A percentile compares a stretch with the other conserved stretches of the same genome.
Conservation (phyloP, 2,113 vertebrate genomes). For the Siniperca chuatsi region DNA sequence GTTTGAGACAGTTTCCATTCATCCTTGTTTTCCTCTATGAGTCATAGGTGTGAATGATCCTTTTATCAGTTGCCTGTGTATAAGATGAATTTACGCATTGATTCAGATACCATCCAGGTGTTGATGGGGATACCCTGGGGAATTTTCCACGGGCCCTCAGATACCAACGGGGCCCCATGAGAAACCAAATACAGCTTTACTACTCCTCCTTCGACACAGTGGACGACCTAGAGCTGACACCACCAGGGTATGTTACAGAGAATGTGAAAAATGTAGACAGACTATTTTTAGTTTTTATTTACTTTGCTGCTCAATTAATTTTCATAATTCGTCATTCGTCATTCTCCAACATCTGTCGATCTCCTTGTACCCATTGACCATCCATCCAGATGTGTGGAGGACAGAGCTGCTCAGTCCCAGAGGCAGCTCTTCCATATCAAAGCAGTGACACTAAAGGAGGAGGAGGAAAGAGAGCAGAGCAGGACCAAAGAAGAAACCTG, state of each 20-base stretch:
- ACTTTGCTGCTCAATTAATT: neutral
- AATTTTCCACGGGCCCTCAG: slow-evolving; percentile 20
- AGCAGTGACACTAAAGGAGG: slow-evolving; percentile 62
- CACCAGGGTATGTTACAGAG: slow-evolving; percentile 54
- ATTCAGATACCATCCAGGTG: slow-evolving; percentile 44
- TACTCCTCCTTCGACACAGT: slow-evolving; percentile 68
- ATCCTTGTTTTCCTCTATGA: neutral
- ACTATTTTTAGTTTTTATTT: neutral
- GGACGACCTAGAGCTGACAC: slow-evolving; percentile 29
- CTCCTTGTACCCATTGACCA: neutral
- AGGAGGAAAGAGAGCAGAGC: slow-evolving; percentile 20
- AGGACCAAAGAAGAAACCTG: slow-evolving; percentile 58
- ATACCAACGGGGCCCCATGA: slow-evolving; percentile 7
- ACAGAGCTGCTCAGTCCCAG: slow-evolving; percentile 59
- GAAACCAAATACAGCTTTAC: slow-evolving; percentile 78
- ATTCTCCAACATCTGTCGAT: neutral
- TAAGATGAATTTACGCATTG: neutral
- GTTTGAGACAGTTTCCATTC: neutral
- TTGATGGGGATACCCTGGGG: neutral
- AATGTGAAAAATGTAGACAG: neutral
- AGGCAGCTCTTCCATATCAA: slow-evolving; percentile 73
- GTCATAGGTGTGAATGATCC: neutral
- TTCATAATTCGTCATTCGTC: no score
- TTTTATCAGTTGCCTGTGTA: neutral
- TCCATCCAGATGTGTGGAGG: slow-evolving; percentile 67